Base-by-base conservation (phyloP, 2,797 vertebrate species). In the Rhinoraja longicauda region DNA sequence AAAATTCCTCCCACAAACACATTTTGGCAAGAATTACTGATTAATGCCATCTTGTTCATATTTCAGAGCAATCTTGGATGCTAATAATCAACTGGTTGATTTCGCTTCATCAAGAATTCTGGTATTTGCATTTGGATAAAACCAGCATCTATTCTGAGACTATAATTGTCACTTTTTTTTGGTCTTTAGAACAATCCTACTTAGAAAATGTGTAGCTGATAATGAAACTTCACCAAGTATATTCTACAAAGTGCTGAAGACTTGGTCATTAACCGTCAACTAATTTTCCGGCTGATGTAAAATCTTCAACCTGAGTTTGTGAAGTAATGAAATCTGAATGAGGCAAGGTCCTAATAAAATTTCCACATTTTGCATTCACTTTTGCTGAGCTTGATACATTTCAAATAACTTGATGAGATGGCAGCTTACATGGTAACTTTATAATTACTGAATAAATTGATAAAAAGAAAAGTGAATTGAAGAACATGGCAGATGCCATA, bases 361-460 rank as follows among this genome's bases (percentile, higher is more conserved):
- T 57, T 73, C 12, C 45, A 29, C 45, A 57, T 45, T 26, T 92
- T 75, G 39, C 39, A 75, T 53, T 88, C 24, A 75, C 26, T 92
- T 88, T 67, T 92, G 90, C 72, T 75, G 90, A 67, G 36, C 90
- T 26, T 75, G 70, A 45, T 92, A 24, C 39, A 75, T n/a, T 92
- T 75, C 26, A 75, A 75, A 75, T 75, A 75, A 75, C 21, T 26
- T 17, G 70, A 26, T 29, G 45, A 45, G 75, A n/a, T 53, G 57
- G 4, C 45, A 75, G 72, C 70, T 92, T 92, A 29, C 39, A 57
- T 75, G 21, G 39, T 57, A 75, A 75, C 39, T 75, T 29, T 26
- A 75, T 29, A 92, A 75, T 75, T 53, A 73, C 26, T 75, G 45
- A 26, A 36, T 75, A 92, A 73, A 73, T 75, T n/a, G 39, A 39